Percentiles rank a stretch among this genome's conserved stretches.
Evolutionary conservation across 2,888 invertebrate species (phyloP).

Genomic region (Elysia crispata): DNA sequence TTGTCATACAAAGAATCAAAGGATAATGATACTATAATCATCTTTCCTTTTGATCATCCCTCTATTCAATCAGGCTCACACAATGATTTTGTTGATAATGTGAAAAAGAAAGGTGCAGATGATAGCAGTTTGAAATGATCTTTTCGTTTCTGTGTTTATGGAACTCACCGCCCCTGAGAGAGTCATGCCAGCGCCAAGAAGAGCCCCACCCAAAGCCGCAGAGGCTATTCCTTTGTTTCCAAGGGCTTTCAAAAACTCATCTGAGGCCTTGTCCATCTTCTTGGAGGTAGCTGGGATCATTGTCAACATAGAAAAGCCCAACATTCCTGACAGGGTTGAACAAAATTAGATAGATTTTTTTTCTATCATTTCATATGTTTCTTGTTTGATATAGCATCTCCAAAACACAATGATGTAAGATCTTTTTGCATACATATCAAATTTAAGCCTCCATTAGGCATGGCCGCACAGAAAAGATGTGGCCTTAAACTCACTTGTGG

Average conservation of each 20-base stretch:
- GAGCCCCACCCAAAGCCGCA: conserved; percentile 62
- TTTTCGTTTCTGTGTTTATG: neutral
- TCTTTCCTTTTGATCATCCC: too few species aligned
- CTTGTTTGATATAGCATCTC: neutral
- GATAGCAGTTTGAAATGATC: neutral
- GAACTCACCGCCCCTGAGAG: conserved; percentile 69
- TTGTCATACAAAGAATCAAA: too few species aligned
- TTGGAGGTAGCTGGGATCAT: conserved; percentile 59
- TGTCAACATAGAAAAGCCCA: conserved; percentile 63
- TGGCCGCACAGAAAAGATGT: too few species aligned
- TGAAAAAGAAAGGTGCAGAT: too few species aligned
- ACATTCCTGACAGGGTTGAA: conserved; percentile 58
- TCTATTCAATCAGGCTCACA: too few species aligned
- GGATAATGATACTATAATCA: too few species aligned
- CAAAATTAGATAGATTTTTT: neutral
- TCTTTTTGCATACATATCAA: neutral
- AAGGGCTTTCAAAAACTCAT: conserved; percentile 59
- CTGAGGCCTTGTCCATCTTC: conserved; percentile 56
- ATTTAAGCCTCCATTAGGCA: neutral
- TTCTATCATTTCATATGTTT: neutral
- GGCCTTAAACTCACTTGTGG: neutral
- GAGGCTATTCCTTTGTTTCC: conserved; percentile 63
- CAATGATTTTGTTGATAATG: too few species aligned
- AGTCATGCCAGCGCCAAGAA: conserved; percentile 71
- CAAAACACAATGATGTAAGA: neutral